Evolutionary conservation across 2,113 vertebrate genomes (phyloP).

Genomic region (Corythoichthys haematopterus): DNA sequence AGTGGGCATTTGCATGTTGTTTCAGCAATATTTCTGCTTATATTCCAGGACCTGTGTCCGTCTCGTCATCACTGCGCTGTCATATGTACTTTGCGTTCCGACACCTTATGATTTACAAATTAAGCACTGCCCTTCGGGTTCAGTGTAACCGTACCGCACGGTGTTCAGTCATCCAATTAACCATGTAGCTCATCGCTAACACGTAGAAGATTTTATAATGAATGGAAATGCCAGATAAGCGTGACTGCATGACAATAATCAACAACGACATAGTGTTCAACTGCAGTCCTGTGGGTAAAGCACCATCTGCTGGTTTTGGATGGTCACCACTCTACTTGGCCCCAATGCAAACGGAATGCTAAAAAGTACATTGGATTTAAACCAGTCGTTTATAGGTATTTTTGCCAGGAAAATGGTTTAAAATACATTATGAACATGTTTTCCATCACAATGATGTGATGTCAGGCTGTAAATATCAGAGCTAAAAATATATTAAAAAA

Average conservation of each 20-base stretch:
- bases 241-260: neutral
- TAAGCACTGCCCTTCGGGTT: neutral
- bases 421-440: neutral
- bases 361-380: neutral
- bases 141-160: neutral
- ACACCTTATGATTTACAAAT: too few relatives aligned
- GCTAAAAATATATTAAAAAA: slow-evolving; percentile 13
- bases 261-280: neutral
- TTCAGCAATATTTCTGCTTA: too few relatives aligned
- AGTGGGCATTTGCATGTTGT: too few relatives aligned
- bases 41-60: too few relatives aligned
- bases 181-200: neutral
- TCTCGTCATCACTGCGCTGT: too few relatives aligned
- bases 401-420: neutral
- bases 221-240: neutral
- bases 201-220: neutral
- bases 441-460: slow-evolving; percentile 1
- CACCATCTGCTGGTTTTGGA: neutral
- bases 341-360: neutral
- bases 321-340: neutral
- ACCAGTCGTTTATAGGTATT: too few relatives aligned
- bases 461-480: slow-evolving; percentile 30
- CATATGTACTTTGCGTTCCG: too few relatives aligned
- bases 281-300: neutral
- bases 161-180: neutral